These are phyloP conservation scores for Vandiemenella viatica DNA, from an alignment of 2,888 invertebrate genomes.

Conservation along the genomic window DNA sequence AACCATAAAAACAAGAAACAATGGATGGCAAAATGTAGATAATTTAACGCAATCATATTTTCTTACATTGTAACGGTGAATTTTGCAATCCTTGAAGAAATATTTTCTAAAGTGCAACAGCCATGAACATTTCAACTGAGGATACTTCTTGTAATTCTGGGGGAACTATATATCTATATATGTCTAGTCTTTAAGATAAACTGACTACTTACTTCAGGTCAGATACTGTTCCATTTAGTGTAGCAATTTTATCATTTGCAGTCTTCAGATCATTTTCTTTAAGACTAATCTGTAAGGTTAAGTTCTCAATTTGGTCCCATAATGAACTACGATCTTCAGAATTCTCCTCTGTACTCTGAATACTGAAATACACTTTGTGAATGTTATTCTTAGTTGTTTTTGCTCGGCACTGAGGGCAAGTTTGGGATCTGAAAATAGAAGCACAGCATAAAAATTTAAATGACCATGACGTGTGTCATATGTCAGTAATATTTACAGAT, in stretches of 20 bases:
- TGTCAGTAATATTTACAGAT: no score
- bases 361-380: constrained; percentile 49
- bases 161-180: no score
- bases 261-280: constrained; percentile 33
- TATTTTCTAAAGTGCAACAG: no score
- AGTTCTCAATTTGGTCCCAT: constrained; percentile 47
- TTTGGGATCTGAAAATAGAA: constrained; percentile 42
- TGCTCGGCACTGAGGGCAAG: constrained; percentile 62
- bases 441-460: no score
- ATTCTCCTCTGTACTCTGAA: constrained; percentile 38
- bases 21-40: no score
- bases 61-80: no score
- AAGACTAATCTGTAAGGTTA: constrained; percentile 38
- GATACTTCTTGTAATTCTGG: no score
- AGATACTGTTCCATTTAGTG: constrained; percentile 24
- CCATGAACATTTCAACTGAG: no score
- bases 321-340: constrained; percentile 43
- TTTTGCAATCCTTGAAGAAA: no score
- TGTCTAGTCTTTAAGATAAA: background rate
- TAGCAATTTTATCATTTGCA: constrained; percentile 23
- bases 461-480: background rate
- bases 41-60: no score
- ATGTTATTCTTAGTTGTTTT: constrained; percentile 45
- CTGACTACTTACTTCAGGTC: constrained; percentile 22
- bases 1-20: no score